Evolutionary conservation across 2,113 vertebrate species (phyloP).

Genomic region (Centropristis striata): DNA sequence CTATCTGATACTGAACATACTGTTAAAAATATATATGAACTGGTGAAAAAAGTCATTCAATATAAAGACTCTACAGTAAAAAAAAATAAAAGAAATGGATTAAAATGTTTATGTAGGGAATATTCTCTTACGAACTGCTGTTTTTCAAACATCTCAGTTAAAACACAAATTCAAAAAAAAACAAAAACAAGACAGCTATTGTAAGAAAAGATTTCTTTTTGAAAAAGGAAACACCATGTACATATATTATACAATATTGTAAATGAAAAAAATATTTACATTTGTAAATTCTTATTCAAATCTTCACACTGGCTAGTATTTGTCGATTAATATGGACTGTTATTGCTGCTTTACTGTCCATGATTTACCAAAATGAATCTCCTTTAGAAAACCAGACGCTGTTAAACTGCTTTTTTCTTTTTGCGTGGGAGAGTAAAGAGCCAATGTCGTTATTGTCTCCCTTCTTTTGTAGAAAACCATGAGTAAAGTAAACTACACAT

Average conservation of each 20-base stretch:
- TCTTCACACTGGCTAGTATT: slow-evolving; percentile 91
- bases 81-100: slow-evolving; percentile 71
- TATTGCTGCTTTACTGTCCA: slow-evolving; percentile 93
- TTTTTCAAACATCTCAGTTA: slow-evolving; percentile 83
- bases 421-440: slow-evolving; percentile 83
- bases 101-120: slow-evolving; percentile 77
- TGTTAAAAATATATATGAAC: slow-evolving; percentile 79
- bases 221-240: slow-evolving; percentile 92
- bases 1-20: slow-evolving; percentile 66
- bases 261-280: slow-evolving; percentile 94
- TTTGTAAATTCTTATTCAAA: slow-evolving; percentile 85
- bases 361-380: slow-evolving; percentile 82
- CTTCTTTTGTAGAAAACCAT: slow-evolving; percentile 82
- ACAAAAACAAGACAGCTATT: slow-evolving; percentile 88
- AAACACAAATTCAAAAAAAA: slow-evolving; percentile 88
- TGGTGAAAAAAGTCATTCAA: slow-evolving; percentile 79
- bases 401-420: slow-evolving; percentile 78
- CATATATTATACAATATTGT: slow-evolving; percentile 92
- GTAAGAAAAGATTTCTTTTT: slow-evolving; percentile 88
- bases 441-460: slow-evolving; percentile 82
- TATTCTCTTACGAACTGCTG: slow-evolving; percentile 81
- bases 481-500: slow-evolving; percentile 81
- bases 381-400: slow-evolving; percentile 87
- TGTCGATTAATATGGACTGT: slow-evolving; percentile 86
- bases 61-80: slow-evolving; percentile 88